Evolutionary conservation across 1,140 invertebrate species (phyloP), one percentile per base, ranked within the genome.

Genomic region (Cyclargus thomasi): DNA sequence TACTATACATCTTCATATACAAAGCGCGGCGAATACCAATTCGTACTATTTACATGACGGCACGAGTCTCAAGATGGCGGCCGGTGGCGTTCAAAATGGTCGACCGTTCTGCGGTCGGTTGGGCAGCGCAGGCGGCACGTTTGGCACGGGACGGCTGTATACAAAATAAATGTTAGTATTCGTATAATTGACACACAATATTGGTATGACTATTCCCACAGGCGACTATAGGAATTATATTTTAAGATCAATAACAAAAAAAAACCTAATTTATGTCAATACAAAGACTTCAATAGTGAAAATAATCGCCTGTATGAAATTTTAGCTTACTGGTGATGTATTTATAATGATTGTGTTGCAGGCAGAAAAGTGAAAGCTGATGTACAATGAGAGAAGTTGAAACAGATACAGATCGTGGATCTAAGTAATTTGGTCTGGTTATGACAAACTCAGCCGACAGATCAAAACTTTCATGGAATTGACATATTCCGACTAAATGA

Each of bases 71-170:
- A 83, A 86, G 71, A 82, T 82, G 83, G 81, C 80, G 82, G 78
- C 77, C 74, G 77, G 65, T 57, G 70, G 73, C 68, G 71, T 81
- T 90, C 83, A 90, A 84, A 83, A 90, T 81, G 88, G 90, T 74
- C 89, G 83, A 53, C 90, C 90, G 76, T 91, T 91, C 80, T 91
- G 90, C 70, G 90, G 88, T 77, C 90, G 80, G 68, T 91, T 89
- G 21, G 90, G 90, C 83, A 91, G 81, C 79, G 89, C 86, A 69
- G 90, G 90, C 70, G 90, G 90, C 74, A 83, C 77, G 70, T 86
- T 89, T 63, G 88, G 83, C 59, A 86, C 79, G 64, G 90, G 90
- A 36, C 90, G 90, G 79, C 90, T 90, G 80, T 55, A 73, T 65
- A 82, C 70, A 77, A 14, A 66, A 65, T 59, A 18, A 35, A n/a